Base-by-base conservation (phyloP, 2,113 vertebrate species). In the Rhineura floridana region DNA sequence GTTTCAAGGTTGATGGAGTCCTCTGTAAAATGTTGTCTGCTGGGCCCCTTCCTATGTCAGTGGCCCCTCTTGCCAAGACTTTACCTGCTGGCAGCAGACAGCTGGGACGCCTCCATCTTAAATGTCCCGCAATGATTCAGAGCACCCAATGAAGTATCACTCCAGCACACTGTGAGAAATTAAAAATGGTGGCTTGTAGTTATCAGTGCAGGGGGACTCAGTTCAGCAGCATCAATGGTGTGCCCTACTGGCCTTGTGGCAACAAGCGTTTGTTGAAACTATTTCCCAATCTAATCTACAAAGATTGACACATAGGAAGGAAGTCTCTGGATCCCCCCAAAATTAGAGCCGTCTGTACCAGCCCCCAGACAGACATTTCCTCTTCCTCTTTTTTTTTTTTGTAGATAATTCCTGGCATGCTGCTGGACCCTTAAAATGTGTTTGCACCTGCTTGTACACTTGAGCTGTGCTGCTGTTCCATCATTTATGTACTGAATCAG, bases 401-500 rank as follows among this genome's bases (percentile, higher is more conserved):
- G 19, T 59, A 59, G 55, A 73, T 87, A 6, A 63, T 75, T 62
- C 39, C 59, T 82, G 79, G 69, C 52, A 63, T 46, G 65, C 11
- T 50, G n/a, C 33, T 76, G 46, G 70, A 83, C 75, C 44, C 55
- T 83, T 23, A 76, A 83, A 83, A 52, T 65, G 46, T 52, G 44
- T 83, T 83, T 59, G 25, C 70, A 77, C 62, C 9, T 63, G 0
- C 30, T 70, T 86, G 91, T 91, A 81, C 86, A 84, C 39, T 33
- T 90, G 87, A 92, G 89, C 89, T 88, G 83, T 91, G 86, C 85
- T 94, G 72, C 94, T 94, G 95, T 94, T 95, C 95, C 90, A 93
- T 95, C 94, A 95, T 93, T 95, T 95, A 93, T 88, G 69, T 95
- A 94, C 93, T 3, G 95, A 95, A 94, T 4, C 90, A 23, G 83